These are phyloP conservation scores for Machimus rusticus DNA, from an alignment of 2,888 invertebrate species.

Conservation along the genomic window DNA sequence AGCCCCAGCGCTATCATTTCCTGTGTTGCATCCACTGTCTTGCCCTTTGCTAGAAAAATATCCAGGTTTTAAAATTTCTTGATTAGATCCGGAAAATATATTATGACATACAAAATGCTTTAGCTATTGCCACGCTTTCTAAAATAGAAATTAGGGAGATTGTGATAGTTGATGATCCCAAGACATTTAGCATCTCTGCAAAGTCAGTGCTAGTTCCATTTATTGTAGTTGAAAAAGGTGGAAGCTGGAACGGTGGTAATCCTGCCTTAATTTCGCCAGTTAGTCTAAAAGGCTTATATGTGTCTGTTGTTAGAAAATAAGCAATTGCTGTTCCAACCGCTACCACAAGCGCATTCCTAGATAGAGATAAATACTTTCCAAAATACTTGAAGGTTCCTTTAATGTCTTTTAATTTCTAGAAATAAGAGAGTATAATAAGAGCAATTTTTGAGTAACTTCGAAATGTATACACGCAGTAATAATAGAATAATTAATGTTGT, in stretches of 20 bases:
- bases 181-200: conserved; percentile 68
- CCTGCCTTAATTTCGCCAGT: conserved; percentile 76
- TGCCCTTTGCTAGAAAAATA: conserved; percentile 71
- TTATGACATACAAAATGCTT: conserved; percentile 73
- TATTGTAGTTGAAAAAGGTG: conserved; percentile 73
- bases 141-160: conserved; percentile 76
- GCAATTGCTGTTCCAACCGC: conserved; percentile 73
- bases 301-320: conserved; percentile 64
- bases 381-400: conserved; percentile 51
- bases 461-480: conserved; percentile 67
- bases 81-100: neutral
- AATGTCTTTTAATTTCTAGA: conserved; percentile 66
- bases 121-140: conserved; percentile 78
- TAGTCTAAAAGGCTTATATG: conserved; percentile 70
- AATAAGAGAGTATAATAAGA: conserved; percentile 44
- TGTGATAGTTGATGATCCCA: conserved; percentile 71
- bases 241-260: conserved; percentile 72
- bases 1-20: conserved; percentile 88
- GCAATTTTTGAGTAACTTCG: neutral
- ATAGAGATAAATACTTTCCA: conserved; percentile 66
- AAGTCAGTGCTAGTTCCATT: conserved; percentile 68
- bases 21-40: conserved; percentile 83
- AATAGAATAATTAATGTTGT: conserved; percentile 69
- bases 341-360: conserved; percentile 82
- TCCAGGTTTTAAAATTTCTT: neutral